phyloP scores from a whole-genome alignment of 1,140 invertebrate species.

The Drosophila biarmipes region DNA sequence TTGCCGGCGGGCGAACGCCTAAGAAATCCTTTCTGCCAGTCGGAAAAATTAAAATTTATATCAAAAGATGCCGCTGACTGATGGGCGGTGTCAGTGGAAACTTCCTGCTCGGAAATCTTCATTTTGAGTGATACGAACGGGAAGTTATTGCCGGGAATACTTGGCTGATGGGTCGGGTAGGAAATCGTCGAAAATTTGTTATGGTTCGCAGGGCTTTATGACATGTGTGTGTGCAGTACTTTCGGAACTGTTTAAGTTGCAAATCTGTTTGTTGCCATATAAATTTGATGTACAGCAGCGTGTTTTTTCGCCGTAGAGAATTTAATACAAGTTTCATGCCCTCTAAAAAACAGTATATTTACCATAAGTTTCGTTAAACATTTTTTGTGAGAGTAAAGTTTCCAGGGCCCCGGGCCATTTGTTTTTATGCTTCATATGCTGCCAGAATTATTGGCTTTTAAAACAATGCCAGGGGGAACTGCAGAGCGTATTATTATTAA shows the following conservation, averaged over 20 bases:
- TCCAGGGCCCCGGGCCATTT: conserved; percentile 5
- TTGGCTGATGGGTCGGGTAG: conserved; percentile 15
- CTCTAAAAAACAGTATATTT: background rate
- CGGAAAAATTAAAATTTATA: conserved; percentile 75
- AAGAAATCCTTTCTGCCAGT: conserved; percentile 42
- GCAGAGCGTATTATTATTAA: background rate
- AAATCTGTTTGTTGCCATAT: conserved; percentile 9
- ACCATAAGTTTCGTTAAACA: conserved; percentile 2
- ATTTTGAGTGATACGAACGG: conserved; percentile 50
- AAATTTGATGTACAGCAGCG: conserved; percentile 1
- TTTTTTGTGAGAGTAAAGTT: conserved; percentile 9
- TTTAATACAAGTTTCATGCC: background rate
- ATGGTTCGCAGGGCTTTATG: conserved; percentile 11
- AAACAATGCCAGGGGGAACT: background rate
- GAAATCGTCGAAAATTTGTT: conserved; percentile 25
- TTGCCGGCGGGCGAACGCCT: conserved; percentile 11
- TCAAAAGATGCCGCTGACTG: conserved; percentile 43
- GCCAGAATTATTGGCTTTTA: conserved; percentile 2
- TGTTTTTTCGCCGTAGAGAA: background rate
- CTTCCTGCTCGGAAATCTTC: conserved; percentile 36
- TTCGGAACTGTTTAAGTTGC: conserved; percentile 7
- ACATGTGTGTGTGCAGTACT: conserved; percentile 16
- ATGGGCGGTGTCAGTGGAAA: conserved; percentile 30
- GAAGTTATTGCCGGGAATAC: conserved; percentile 35
- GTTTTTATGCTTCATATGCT: conserved; percentile 13